A percentile compares a stretch with the other conserved stretches of the same genome.
phyloP scores from a whole-genome alignment of 2,888 invertebrate species.

The Eupithecia pulchellata region DNA sequence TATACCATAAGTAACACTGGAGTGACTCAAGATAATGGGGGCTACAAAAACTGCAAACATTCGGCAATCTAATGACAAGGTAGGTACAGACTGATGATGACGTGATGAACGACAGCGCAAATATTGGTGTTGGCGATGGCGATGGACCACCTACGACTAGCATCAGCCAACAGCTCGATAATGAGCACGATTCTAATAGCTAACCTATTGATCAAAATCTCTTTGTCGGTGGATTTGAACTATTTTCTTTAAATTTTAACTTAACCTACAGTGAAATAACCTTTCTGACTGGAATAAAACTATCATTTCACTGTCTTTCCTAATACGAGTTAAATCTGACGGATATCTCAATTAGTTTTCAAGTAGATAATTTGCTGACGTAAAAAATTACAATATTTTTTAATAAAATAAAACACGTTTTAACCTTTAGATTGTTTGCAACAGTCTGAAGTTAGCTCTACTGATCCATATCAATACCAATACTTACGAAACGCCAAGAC shows the following conservation, averaged over 20 bases:
- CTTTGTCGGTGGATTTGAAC: not conserved
- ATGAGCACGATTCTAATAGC: not conserved
- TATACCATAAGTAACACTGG: constrained; percentile 2
- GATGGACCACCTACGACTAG: constrained; percentile 63
- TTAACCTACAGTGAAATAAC: not conserved
- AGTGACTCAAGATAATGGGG: not conserved
- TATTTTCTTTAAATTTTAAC: not conserved
- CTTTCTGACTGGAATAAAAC: not conserved
- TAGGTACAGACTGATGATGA: constrained; percentile 53
- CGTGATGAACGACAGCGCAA: constrained; percentile 63
- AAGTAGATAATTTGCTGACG: not conserved
- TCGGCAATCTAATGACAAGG: constrained; percentile 70
- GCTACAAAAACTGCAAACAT: constrained; percentile 39
- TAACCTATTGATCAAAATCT: not conserved
- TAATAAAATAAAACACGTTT: no score
- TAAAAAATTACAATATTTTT: no score
- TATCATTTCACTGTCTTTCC: not conserved
- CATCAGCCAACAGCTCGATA: not conserved
- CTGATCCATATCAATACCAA: no score
- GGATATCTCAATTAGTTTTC: not conserved
- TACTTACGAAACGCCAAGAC: no score
- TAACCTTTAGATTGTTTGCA: no score
- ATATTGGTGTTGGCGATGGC: constrained; percentile 62
- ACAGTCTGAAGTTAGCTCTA: no score
- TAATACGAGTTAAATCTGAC: not conserved